Evolutionary conservation across 2,797 vertebrate species (phyloP), one percentile per base, ranked within the genome.

Genomic region (Nothura maculosa): DNA sequence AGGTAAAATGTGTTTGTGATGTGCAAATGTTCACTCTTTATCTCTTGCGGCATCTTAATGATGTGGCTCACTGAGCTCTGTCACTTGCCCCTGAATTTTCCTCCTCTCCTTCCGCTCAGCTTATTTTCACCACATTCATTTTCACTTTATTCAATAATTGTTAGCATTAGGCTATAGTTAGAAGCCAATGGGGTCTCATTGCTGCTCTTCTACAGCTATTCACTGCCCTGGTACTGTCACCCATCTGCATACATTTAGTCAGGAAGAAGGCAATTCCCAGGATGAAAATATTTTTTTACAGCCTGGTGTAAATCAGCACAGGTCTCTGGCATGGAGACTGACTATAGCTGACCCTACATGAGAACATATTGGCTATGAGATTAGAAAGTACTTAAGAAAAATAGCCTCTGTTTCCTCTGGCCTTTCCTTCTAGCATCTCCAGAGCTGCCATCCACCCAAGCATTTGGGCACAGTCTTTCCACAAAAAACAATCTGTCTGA

Each of bases 141-240:
- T 48, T 88, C 83, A 84, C 52, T 57, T 94, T 87, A 81, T 95
- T 92, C 85, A 86, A 84, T 91, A 91, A 84, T 86, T 92, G 86
- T 96, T 94, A 94, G 88, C 85, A 91, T 92, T 93, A 95, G 86
- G 62, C 57, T 70, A 24, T 86, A 81, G 52, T 96, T 96, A 93
- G 87, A 93, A 93, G 57, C 77, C 85, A 92, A 74, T 13, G 70
- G 89, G 81, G 91, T 72, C 61, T 91, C 78, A 79, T 79, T 87
- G 83, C 83, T 81, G 45, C 61, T 89, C 79, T 91, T 24, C 63
- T 81, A 15, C 55, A 45, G 77, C 38, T 12, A 1, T 27, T 87
- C 32, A 81, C 52, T 84, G 69, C 81, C 57, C 74, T 84, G 57
- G 70, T 82, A 67, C 54, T 63, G 64, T 91, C 90, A 92, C 87